Evolutionary conservation across 2,113 vertebrate genomes (phyloP).

Genomic region (Athene cunicularia): DNA sequence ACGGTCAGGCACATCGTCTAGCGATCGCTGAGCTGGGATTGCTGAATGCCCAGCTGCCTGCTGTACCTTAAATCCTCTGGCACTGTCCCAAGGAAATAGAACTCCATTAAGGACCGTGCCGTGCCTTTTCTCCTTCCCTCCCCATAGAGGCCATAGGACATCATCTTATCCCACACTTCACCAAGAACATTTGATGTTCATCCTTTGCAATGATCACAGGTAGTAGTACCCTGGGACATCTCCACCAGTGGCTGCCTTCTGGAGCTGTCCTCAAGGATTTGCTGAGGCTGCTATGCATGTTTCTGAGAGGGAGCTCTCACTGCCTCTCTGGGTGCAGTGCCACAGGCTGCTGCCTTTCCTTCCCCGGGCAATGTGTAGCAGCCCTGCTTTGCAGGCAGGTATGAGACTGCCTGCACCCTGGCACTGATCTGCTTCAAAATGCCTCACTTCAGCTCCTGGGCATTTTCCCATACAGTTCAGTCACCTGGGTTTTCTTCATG

Average conservation of each 20-base stretch:
- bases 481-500: not conserved
- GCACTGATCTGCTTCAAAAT: fast-evolving
- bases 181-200: fast-evolving
- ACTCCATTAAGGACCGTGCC: not conserved
- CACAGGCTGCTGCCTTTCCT: not conserved
- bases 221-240: fast-evolving
- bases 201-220: not conserved
- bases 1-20: not conserved
- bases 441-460: not conserved
- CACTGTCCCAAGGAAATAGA: conserved; percentile 24
- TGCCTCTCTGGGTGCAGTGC: not conserved
- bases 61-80: conserved; percentile 35
- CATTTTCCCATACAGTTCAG: not conserved
- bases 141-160: not conserved
- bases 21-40: not conserved
- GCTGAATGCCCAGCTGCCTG: conserved; percentile 52
- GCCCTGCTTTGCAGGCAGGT: not conserved
- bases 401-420: not conserved
- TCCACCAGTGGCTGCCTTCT: not conserved
- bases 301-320: not conserved
- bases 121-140: not conserved
- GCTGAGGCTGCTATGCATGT: not conserved
- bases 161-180: not conserved
- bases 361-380: not conserved
- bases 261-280: not conserved